phyloP scores from a whole-genome alignment of 1,140 invertebrate species.

The Elymnias hypermnestra region DNA sequence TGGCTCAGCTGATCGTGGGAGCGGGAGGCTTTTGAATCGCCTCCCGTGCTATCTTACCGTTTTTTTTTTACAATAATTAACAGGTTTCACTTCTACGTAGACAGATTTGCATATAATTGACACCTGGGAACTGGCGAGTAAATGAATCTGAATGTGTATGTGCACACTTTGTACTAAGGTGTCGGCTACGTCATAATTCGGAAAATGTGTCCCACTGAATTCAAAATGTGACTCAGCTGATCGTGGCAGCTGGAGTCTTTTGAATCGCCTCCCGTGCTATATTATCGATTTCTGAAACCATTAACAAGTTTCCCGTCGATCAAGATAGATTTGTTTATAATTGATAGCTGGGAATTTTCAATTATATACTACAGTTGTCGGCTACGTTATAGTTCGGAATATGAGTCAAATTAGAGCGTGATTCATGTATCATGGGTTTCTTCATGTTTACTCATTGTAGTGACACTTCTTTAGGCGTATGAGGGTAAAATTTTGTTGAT shows the following conservation, averaged over 20 bases:
- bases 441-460: no score
- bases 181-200: slow-evolving; percentile 57
- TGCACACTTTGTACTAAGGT: no score
- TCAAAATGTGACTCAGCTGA: slow-evolving; percentile 63
- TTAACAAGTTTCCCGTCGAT: slow-evolving; percentile 14
- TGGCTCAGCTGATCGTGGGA: slow-evolving; percentile 62
- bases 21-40: slow-evolving; percentile 33
- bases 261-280: slow-evolving; percentile 43
- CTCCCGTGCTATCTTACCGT: slow-evolving; percentile 40
- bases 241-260: slow-evolving; percentile 41
- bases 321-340: slow-evolving; percentile 1
- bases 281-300: slow-evolving; percentile 28
- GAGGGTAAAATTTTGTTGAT: no score
- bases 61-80: slow-evolving; percentile 20
- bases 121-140: neutral
- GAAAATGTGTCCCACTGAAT: slow-evolving; percentile 59
- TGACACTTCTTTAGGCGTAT: no score
- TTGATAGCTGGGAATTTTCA: neutral
- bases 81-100: slow-evolving; percentile 13
- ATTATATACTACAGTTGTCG: slow-evolving; percentile 33
- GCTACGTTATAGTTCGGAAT: slow-evolving; percentile 60
- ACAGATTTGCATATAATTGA: slow-evolving; percentile 2
- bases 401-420: slow-evolving; percentile 63
- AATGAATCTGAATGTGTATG: neutral
- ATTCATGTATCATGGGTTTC: no score